Evolutionary conservation across 2,888 invertebrate genomes (phyloP).

Genomic region (Tenthredo livida): DNA sequence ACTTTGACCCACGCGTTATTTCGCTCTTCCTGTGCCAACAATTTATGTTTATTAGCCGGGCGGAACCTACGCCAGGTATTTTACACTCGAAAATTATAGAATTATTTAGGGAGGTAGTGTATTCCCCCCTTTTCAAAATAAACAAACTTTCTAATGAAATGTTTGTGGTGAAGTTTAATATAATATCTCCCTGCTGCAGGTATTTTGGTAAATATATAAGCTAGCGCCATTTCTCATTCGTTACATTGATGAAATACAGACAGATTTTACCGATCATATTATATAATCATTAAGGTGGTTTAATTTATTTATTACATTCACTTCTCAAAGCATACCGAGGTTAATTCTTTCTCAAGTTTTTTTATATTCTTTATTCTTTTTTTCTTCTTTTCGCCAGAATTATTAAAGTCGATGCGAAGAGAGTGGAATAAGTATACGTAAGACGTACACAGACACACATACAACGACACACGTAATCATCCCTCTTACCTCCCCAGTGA

Average conservation of each 20-base stretch:
- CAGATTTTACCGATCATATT: slow-evolving; percentile 3
- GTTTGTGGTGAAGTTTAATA: not conserved
- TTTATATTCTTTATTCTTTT: not conserved
- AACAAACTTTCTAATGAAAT: slow-evolving; percentile 17
- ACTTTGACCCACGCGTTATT: slow-evolving; percentile 37
- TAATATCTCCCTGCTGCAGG: not conserved
- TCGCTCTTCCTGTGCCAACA: slow-evolving; percentile 18
- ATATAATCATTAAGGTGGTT: not conserved
- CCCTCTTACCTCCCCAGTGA: not conserved
- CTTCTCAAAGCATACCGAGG: not conserved
- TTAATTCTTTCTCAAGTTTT: not conserved
- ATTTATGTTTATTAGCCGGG: slow-evolving; percentile 35
- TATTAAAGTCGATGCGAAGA: not conserved
- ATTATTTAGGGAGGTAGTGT: not conserved
- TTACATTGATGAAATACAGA: not conserved
- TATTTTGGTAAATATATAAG: too few relatives aligned
- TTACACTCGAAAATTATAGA: slow-evolving; percentile 26
- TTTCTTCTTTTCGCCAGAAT: not conserved
- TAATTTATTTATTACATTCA: slow-evolving; percentile 18
- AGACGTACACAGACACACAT: not conserved
- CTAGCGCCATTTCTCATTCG: not conserved
- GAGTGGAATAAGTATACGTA: too few relatives aligned
- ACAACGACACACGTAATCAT: not conserved
- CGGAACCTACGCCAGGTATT: not conserved
- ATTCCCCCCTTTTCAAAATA: not conserved